These are phyloP conservation scores for Ethmia dodecea DNA, from an alignment of 2,888 invertebrate genomes.

Conservation along the genomic window DNA sequence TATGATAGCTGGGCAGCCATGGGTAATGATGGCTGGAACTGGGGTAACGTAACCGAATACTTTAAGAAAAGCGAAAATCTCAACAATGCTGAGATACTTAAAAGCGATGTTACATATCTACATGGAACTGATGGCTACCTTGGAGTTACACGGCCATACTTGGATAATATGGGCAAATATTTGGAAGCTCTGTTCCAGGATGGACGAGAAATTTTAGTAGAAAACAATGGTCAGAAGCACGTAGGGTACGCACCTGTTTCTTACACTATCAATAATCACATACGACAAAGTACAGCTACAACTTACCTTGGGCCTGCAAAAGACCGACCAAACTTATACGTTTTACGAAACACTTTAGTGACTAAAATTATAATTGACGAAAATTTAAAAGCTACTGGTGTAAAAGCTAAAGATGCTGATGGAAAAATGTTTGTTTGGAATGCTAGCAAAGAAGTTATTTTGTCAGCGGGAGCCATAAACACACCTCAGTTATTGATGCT, in stretches of 20 bases:
- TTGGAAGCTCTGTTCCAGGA: background rate
- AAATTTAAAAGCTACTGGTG: conserved; percentile 15
- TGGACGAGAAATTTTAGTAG: background rate
- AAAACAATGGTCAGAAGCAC: background rate
- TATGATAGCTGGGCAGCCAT: background rate
- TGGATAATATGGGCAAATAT: background rate
- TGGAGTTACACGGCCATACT: background rate
- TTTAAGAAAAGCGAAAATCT: background rate
- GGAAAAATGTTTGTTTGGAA: conserved; percentile 6
- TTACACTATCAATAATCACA: background rate
- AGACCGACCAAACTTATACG: conserved; percentile 71
- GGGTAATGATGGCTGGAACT: background rate
- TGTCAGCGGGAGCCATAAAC: conserved; percentile 5
- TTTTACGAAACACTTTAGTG: conserved; percentile 23
- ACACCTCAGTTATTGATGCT: background rate
- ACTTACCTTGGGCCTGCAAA: conserved; percentile 19
- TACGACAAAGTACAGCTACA: conserved; percentile 27
- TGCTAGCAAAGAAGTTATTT: conserved; percentile 6
- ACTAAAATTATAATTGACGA: conserved; percentile 26
- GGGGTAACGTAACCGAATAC: background rate
- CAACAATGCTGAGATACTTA: background rate
- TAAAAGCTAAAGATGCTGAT: background rate
- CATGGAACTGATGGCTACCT: background rate
- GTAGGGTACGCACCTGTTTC: background rate
- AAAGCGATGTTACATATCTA: background rate